phyloP scores from a whole-genome alignment of 2,113 vertebrate species.

The Larimichthys crocea region DNA sequence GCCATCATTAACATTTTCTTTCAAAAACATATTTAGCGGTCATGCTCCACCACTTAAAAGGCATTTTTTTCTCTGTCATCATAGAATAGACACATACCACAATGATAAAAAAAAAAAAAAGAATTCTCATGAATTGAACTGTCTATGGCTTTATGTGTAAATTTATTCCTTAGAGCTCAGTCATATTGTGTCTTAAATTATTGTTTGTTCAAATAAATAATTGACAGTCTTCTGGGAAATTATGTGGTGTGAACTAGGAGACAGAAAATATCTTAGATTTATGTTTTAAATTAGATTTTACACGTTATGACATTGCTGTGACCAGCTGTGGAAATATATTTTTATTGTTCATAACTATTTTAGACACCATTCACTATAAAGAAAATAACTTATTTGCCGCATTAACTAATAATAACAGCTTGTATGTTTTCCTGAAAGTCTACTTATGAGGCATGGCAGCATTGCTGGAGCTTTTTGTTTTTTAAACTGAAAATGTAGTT shows the following conservation, averaged over 20 bases:
- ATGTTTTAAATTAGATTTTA: not conserved
- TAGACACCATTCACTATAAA: not conserved
- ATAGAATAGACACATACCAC: not conserved
- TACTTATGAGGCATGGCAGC: not conserved
- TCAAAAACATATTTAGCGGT: not conserved
- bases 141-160: not conserved
- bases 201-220: constrained; percentile 1
- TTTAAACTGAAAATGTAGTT: constrained; percentile 4
- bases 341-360: not conserved
- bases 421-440: not conserved
- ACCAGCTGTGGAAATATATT: not conserved
- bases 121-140: not conserved
- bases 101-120: not conserved
- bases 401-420: not conserved
- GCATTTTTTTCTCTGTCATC: not conserved
- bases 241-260: not conserved
- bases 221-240: not conserved
- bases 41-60: not conserved
- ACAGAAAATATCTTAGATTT: not conserved
- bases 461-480: not conserved
- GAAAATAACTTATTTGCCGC: not conserved
- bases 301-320: not conserved
- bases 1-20: not conserved
- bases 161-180: not conserved
- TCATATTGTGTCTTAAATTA: not conserved